Evolutionary conservation across 2,888 invertebrate species (phyloP).

Genomic region (Adelognathus sp.): DNA sequence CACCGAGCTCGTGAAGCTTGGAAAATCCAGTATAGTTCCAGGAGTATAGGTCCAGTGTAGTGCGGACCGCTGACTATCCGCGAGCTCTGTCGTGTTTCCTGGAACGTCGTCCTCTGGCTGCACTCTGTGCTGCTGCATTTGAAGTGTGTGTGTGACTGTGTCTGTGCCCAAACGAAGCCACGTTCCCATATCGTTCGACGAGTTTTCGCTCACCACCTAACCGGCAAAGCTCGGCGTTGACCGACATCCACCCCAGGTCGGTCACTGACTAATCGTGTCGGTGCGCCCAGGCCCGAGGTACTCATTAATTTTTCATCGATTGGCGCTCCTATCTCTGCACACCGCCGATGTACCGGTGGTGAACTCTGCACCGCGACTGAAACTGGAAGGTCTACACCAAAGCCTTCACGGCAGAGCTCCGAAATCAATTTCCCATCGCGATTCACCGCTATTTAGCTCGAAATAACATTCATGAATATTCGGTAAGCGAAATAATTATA

Average conservation of each 20-base stretch:
- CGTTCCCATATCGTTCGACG: conserved; percentile 13
- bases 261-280: conserved; percentile 51
- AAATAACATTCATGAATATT: conserved; percentile 17
- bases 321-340: conserved; percentile 26
- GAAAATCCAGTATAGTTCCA: conserved; percentile 19
- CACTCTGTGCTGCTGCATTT: conserved; percentile 11
- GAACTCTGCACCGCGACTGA: neutral
- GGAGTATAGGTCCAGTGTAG: too few species aligned
- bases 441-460: neutral
- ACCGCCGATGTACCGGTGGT: neutral
- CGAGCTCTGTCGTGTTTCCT: conserved; percentile 19
- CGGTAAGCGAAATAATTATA: neutral
- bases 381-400: too few species aligned
- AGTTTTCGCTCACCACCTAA: conserved; percentile 40
- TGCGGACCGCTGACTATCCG: conserved; percentile 8
- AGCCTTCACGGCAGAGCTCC: neutral
- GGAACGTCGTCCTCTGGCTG: conserved; percentile 29
- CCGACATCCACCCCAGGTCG: conserved; percentile 32
- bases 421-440: neutral
- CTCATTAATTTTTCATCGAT: conserved; percentile 70
- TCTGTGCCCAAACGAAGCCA: neutral
- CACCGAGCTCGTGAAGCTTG: conserved; percentile 24
- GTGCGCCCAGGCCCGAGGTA: conserved; percentile 40
- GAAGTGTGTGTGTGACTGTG: neutral
- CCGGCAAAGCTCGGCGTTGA: conserved; percentile 41